A percentile compares a stretch with the other conserved stretches of the same genome.
phyloP scores from a whole-genome alignment of 2,797 vertebrate genomes.

The Garrulus glandarius region DNA sequence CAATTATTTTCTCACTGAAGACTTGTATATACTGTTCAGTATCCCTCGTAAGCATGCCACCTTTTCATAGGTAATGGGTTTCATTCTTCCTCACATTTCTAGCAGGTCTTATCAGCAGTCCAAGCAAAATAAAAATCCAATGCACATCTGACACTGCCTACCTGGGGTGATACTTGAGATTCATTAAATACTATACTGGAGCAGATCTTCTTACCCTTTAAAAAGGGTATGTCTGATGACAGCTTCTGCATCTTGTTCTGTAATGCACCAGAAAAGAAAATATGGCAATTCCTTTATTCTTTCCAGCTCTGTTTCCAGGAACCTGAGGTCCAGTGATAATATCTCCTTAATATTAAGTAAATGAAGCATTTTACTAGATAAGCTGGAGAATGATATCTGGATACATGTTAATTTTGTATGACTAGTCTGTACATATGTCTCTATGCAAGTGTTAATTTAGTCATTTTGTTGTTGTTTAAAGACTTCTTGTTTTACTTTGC shows the following conservation, averaged over 20 bases:
- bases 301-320: neutral
- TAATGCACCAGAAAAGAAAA: neutral
- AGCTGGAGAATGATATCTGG: neutral
- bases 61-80: neutral
- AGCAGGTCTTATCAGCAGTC: neutral
- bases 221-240: neutral
- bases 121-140: neutral
- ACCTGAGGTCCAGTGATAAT: neutral
- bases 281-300: neutral
- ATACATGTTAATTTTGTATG: neutral
- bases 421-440: neutral
- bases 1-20: neutral
- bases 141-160: neutral
- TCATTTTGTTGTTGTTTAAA: neutral
- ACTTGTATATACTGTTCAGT: neutral
- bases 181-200: neutral
- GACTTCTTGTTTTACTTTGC: neutral
- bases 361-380: neutral
- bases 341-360: neutral
- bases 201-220: neutral
- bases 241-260: neutral
- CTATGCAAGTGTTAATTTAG: neutral
- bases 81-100: neutral
- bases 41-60: neutral
- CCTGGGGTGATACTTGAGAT: neutral